Evolutionary conservation across 2,888 invertebrate genomes (phyloP).

Genomic region (Ormyrus labotus): DNA sequence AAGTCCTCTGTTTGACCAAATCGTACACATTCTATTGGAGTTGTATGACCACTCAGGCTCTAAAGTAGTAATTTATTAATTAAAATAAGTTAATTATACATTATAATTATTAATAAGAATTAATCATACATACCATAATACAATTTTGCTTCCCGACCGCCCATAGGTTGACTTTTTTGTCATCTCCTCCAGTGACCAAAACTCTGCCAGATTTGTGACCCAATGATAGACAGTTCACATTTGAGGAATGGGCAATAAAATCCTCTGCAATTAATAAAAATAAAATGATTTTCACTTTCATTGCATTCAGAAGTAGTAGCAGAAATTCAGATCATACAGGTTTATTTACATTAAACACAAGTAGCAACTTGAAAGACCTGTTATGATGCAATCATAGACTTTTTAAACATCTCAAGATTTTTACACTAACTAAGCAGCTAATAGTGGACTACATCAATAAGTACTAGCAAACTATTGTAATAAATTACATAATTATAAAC

Average conservation of each 20-base stretch:
- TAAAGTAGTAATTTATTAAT: conserved; percentile 72
- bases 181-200: conserved; percentile 95
- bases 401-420: conserved; percentile 42
- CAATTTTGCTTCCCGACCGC: conserved; percentile 96
- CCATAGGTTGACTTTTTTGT: conserved; percentile 98
- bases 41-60: conserved; percentile 95
- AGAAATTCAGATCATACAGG: conserved; percentile 35
- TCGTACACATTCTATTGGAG: conserved; percentile 94
- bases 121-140: conserved; percentile 85
- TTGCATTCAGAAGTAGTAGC: conserved; percentile 25
- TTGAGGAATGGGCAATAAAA: conserved; percentile 90
- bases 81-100: neutral
- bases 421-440: conserved; percentile 7
- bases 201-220: conserved; percentile 95
- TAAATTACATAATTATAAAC: conserved; percentile 19
- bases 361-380: conserved; percentile 53
- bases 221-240: conserved; percentile 91
- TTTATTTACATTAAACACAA: conserved; percentile 45
- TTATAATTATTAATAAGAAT: conserved; percentile 6
- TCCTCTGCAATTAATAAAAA: conserved; percentile 81
- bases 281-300: conserved; percentile 1
- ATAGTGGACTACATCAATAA: conserved; percentile 6
- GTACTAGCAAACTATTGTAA: neutral
- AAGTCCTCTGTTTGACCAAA: conserved; percentile 96
- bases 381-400: conserved; percentile 47